phyloP scores from a whole-genome alignment of 1,140 invertebrate species.

The Apocrypta bakeri region DNA sequence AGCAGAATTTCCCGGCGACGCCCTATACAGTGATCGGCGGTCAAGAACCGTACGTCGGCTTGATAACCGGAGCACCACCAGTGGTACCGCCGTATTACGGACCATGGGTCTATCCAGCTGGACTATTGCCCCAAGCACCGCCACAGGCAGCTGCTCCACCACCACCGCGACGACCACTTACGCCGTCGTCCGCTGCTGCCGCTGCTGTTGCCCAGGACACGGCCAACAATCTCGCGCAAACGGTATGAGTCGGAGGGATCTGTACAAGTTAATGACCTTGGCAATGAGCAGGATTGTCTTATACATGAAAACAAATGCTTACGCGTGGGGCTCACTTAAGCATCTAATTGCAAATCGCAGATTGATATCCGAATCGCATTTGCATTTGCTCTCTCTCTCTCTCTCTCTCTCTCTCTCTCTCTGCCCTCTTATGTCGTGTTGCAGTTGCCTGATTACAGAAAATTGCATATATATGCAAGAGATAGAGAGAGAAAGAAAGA shows the following conservation, averaged over 20 bases:
- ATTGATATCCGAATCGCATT: not conserved
- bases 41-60: constrained; percentile 82
- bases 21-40: constrained; percentile 93
- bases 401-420: no score
- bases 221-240: constrained; percentile 78
- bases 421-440: no score
- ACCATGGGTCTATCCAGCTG: constrained; percentile 89
- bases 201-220: constrained; percentile 72
- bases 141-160: constrained; percentile 75
- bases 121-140: constrained; percentile 82
- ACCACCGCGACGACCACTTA: constrained; percentile 82
- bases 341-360: not conserved
- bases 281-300: no score
- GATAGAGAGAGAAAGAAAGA: not conserved
- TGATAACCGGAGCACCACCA: constrained; percentile 79
- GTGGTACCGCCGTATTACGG: constrained; percentile 85
- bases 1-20: constrained; percentile 82
- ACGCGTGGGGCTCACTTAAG: no score
- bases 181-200: constrained; percentile 81
- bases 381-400: no score
- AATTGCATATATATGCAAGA: no score
- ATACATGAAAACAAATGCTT: not conserved
- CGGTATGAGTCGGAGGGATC: constrained; percentile 67
- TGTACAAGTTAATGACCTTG: not conserved
- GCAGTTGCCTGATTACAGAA: not conserved